Evolutionary conservation across 2,888 invertebrate species (phyloP), one percentile per base, ranked within the genome.

Genomic region (Aphelenchoides bicaudatus): DNA sequence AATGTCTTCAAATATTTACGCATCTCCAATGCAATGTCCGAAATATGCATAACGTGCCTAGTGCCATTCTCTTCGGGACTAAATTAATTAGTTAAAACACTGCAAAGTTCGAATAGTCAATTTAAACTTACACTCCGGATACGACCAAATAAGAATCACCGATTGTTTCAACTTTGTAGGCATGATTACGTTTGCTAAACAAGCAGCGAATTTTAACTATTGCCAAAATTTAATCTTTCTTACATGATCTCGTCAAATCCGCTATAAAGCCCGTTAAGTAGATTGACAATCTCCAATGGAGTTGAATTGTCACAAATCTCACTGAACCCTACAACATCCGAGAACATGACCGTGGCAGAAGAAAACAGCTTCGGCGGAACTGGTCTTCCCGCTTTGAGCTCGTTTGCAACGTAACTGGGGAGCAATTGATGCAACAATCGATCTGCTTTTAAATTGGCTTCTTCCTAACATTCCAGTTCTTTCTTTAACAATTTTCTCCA

Each of bases 401-500:
- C 74, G 55, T 69, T 72, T 1, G 74, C 73, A 13, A 74, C 73
- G 50, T 74, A 77, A 56, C 63, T 58, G 3, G 75, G 76, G 19
- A 76, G 59, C 3, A 76, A 62, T 58, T 78, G 76, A 39, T 66
- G 62, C 10, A 76, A 62, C 0, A 76, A 65, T 28, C 68, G 63
- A 55, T 78, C 77, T 0, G 76, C 77, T 52, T 71, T 56, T 3
- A 61, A 52, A 46, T 76, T 78, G 1, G 77, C 78, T 52, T 78
- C 78, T 50, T 78, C 78, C n/a, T 52, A 77, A 62, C 74, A 78
- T 73, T 59, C 73, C 75, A 23, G 78, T 78, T 57, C 78, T 55
- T 38, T 78, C 78, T 25, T 73, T 63, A 5, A 78, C 78, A 5
- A 78, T 29, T 39, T 78, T 77, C 59, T 78, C 78, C 38, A 78